These are phyloP conservation scores for Protonemura montana DNA, from an alignment of 2,888 invertebrate genomes.

Conservation along the genomic window DNA sequence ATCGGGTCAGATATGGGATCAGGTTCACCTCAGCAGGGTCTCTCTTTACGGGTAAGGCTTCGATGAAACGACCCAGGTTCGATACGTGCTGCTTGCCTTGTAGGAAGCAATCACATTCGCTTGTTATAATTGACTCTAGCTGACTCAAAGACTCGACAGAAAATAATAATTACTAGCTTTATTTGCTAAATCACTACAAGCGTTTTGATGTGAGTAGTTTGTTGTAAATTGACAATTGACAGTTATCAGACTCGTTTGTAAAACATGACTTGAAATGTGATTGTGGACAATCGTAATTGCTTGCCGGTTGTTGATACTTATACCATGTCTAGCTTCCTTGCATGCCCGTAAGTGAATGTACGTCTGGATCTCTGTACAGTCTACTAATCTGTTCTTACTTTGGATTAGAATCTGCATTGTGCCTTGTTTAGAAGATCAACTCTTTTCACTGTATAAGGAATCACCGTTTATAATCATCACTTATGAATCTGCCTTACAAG, in stretches of 20 bases:
- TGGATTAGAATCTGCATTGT: neutral
- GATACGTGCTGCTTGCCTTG: neutral
- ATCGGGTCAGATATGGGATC: slow-evolving; percentile 62
- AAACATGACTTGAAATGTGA: neutral
- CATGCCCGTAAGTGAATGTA: neutral
- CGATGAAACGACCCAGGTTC: neutral
- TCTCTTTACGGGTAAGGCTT: slow-evolving; percentile 67
- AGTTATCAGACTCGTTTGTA: neutral
- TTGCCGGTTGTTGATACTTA: neutral
- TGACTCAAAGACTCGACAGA: neutral
- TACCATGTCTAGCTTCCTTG: neutral
- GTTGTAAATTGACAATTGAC: neutral
- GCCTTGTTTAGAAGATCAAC: neutral
- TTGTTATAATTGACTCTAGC: neutral
- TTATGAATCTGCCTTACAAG: neutral
- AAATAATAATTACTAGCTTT: neutral
- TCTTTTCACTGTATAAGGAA: neutral
- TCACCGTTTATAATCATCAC: neutral
- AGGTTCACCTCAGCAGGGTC: slow-evolving; percentile 63
- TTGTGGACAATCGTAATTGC: neutral
- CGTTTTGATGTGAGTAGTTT: neutral
- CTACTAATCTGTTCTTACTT: neutral
- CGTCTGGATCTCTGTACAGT: neutral
- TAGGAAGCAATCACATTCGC: slow-evolving; percentile 4
- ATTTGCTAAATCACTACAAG: neutral